Base-by-base conservation (phyloP, 2,888 invertebrate species). In the Lottia scabra region DNA sequence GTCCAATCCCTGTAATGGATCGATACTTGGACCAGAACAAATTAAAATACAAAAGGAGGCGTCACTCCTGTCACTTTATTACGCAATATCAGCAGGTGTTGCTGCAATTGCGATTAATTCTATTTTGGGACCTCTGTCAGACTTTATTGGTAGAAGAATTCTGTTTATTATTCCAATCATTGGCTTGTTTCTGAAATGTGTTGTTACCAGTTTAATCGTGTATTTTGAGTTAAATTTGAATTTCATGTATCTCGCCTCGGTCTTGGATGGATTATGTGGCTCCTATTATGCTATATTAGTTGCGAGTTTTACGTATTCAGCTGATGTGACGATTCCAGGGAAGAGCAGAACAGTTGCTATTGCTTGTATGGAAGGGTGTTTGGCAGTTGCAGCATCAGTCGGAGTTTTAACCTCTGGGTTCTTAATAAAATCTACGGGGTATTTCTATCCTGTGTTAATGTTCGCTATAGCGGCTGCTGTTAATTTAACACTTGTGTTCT, bases 181-280 rank as follows among this genome's bases (percentile, higher is more conserved):
- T 19, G 56, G 56, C 10, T 19, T 56, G 12, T 56, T 56, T 12
- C 23, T 19, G 19, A 56, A 56, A 56, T 12, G 23, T 56, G 19
- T 56, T 10, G 23, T 56, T 56, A 56, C 23, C 10, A 56, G 19
- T 19, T n/a, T 56, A 23, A 56, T 56, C 23, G 23, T 56, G 5
- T 56, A 56, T 23, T 56, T 23, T 56, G 23, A 56, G 12, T 23
- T 56, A 13, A 69, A 71, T 12, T 48, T 80, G 2, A 68, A 46
- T 30, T 78, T 68, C 62, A 73, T 79, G 19, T 23, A 73, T 0
- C 30, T 77, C 12, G 77, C 75, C 1, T 72, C 73, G 56, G 70
- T 72, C 23, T 15, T 80, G 0, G 80, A 80, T 56, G 81, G 81
- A 1, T 70, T 70, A 8, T 74, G 78, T 0, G 81, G 81, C 12